These are phyloP conservation scores for Momotus momota DNA, from an alignment of 2,797 vertebrate species.

Conservation along the genomic window DNA sequence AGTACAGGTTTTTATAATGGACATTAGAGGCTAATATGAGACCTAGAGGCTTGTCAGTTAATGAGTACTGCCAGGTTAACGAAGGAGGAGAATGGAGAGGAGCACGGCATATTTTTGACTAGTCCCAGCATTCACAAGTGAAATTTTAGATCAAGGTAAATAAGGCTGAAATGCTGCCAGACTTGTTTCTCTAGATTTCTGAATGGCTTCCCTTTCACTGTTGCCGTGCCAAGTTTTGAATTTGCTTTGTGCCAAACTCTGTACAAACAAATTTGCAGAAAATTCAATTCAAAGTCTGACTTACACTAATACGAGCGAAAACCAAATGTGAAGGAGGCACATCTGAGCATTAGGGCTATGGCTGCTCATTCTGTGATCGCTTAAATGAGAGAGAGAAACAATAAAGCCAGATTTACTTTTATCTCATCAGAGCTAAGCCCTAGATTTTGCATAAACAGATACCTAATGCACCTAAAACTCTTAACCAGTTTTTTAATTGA, in stretches of 20 bases:
- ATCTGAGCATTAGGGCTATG: not conserved
- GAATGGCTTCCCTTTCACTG: not conserved
- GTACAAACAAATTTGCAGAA: slow-evolving; percentile 46
- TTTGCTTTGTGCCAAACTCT: slow-evolving; percentile 7
- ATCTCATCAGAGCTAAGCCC: slow-evolving; percentile 3
- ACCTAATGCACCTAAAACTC: not conserved
- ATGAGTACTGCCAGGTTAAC: not conserved
- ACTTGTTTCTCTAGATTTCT: not conserved
- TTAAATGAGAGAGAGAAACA: not conserved
- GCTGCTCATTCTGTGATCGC: not conserved
- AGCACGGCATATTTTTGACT: not conserved
- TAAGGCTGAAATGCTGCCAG: slow-evolving; percentile 2
- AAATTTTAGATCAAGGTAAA: slow-evolving; percentile 12
- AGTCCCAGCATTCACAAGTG: not conserved
- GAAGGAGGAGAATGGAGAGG: not conserved
- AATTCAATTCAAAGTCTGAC: slow-evolving; percentile 21
- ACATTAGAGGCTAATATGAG: rapidly evolving
- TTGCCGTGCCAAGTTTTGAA: not conserved
- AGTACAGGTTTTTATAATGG: not conserved
- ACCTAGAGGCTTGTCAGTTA: not conserved
- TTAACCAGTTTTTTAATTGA: not conserved
- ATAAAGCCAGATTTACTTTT: slow-evolving; percentile 37
- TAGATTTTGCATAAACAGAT: not conserved
- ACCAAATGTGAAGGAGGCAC: not conserved
- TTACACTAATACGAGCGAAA: not conserved